These are phyloP conservation scores for Cotesia congregata DNA, from an alignment of 2,888 invertebrate species.

Conservation along the genomic window DNA sequence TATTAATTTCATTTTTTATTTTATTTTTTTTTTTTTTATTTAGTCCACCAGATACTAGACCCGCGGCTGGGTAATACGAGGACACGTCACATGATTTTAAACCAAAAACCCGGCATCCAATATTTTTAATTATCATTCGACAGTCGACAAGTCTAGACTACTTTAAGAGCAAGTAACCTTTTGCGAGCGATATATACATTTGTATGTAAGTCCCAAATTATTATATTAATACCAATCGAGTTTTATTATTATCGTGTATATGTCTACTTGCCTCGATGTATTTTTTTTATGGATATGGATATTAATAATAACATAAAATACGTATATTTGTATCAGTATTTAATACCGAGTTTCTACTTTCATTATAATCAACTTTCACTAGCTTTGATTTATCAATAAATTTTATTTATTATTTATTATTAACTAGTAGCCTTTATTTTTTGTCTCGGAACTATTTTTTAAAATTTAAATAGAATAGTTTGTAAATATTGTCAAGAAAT, in stretches of 20 bases:
- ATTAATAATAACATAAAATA: not conserved
- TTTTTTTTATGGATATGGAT: not conserved
- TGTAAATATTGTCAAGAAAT: not conserved
- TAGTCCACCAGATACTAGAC: constrained; percentile 19
- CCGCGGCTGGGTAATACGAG: constrained; percentile 27
- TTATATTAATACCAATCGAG: constrained; percentile 23
- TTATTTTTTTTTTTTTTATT: constrained; percentile 24
- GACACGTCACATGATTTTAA: constrained; percentile 29
- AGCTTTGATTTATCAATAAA: constrained; percentile 1
- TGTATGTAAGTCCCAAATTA: constrained; percentile 3
- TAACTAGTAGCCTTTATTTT: not conserved
- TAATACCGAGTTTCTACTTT: constrained; percentile 7
- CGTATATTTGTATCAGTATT: not conserved
- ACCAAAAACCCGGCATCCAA: constrained; percentile 19
- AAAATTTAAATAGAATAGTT: not conserved
- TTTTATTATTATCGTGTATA: constrained; percentile 3
- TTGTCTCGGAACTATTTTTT: not conserved
- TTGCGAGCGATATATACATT: constrained; percentile 5
- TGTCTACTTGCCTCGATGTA: constrained; percentile 4
- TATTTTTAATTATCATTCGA: constrained; percentile 30
- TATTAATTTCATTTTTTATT: constrained; percentile 13
- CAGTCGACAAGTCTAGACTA: constrained; percentile 3
- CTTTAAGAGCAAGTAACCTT: constrained; percentile 33
- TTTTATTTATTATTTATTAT: constrained; percentile 4
- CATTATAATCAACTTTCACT: constrained; percentile 13